Conservation (phyloP, 2,797 vertebrate species). For the Malurus leucopterus region DNA sequence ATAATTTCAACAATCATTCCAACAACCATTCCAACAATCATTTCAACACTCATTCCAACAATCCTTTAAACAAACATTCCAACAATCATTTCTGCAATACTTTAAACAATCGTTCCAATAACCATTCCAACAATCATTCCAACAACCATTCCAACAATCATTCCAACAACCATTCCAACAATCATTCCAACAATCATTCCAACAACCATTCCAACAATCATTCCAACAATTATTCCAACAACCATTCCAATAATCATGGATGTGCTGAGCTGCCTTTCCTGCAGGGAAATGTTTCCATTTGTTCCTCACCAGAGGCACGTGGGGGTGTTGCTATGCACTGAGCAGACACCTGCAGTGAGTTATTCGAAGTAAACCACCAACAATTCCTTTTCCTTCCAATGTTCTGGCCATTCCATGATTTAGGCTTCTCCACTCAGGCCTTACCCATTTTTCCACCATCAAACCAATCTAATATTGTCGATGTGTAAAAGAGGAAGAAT, state of each 20-base stretch:
- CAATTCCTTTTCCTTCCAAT: neutral
- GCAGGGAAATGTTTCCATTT: neutral
- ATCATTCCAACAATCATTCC: too few species aligned
- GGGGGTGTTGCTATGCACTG: neutral
- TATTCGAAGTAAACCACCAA: neutral
- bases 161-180: too few species aligned
- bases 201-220: neutral
- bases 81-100: too few species aligned
- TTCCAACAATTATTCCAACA: too few species aligned
- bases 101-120: too few species aligned
- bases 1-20: too few species aligned
- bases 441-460: neutral
- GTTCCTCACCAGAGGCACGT: neutral
- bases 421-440: too few species aligned
- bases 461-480: neutral
- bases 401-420: neutral
- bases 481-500: neutral
- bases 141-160: neutral
- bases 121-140: neutral
- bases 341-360: neutral
- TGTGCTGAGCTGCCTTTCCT: neutral
- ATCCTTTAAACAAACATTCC: too few species aligned
- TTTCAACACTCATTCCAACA: too few species aligned
- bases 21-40: neutral
- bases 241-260: neutral